Evolutionary conservation across 2,888 invertebrate genomes (phyloP), one percentile per base, ranked within the genome.

Genomic region (Drosophila prostipennis): DNA sequence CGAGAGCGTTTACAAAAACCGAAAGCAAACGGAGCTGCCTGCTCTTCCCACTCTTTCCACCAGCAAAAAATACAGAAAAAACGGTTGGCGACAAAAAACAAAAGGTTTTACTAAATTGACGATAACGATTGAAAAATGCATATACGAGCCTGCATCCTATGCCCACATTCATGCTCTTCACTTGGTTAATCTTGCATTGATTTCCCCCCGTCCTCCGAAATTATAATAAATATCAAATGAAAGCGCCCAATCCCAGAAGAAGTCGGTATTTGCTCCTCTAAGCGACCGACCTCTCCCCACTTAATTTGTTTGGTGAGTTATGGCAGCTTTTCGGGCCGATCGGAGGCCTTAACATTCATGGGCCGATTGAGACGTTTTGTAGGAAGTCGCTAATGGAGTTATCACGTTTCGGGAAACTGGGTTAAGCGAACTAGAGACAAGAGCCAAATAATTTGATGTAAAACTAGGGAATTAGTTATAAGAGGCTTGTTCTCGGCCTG

Each of bases 91-190:
- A 69, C 69, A 72, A 74, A 56, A 72, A 70, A 63, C 46, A 68
- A 73, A 65, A 77, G 63, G 75, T 71, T 70, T 53, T 72, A 88
- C 88, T 72, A 83, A 82, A 83, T 83, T 83, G 86, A 83, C 88
- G 88, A 77, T 88, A 86, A 83, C 82, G 88, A 83, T 83, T 77
- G 78, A 74, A 84, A 87, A 82, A 71, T 69, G 65, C 69, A 71
- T 69, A 51, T 69, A 51, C 39, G 36, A 19, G 39, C 53, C 53
- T 52, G 68, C 58, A 32, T 32, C 29, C 14, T 32, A 49, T 59
- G 67, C 42, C 70, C 56, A 68, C 70, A 37, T 49, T 46, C 46
- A 57, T 11, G 70, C 56, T 37, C 45, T 46, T 32, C 32, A 46
- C 46, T 46, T 46, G 46, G 46, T 16, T 46, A 64, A 59, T 46